phyloP scores from a whole-genome alignment of 2,888 invertebrate species.

The Agrotis puta region DNA sequence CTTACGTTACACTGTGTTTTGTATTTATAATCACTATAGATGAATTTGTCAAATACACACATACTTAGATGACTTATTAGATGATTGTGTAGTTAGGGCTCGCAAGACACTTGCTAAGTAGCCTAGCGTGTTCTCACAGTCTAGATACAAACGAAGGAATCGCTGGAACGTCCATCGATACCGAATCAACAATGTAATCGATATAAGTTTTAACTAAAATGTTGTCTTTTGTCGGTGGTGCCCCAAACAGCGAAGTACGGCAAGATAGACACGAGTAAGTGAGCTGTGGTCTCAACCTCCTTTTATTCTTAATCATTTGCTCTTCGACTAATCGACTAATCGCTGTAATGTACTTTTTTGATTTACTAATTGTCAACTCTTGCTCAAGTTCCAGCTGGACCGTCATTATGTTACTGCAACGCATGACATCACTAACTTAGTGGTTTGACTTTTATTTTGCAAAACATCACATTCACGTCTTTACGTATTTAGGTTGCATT shows the following conservation, averaged over 20 bases:
- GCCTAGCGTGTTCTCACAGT: conserved; percentile 56
- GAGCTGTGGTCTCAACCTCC: conserved; percentile 90
- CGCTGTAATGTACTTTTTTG: conserved; percentile 81
- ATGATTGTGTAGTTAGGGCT: conserved; percentile 56
- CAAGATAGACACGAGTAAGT: conserved; percentile 89
- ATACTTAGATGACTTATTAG: conserved; percentile 48
- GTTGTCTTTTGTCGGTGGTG: conserved; percentile 91
- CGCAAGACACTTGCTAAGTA: conserved; percentile 57
- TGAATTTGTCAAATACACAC: conserved; percentile 57
- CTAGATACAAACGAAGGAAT: conserved; percentile 59
- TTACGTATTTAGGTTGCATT: conserved; percentile 71
- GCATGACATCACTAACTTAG: conserved; percentile 84
- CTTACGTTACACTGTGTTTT: conserved; percentile 35
- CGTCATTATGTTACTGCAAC: conserved; percentile 76
- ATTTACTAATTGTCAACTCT: conserved; percentile 83
- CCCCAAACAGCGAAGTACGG: conserved; percentile 90
- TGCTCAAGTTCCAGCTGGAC: conserved; percentile 81
- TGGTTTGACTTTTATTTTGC: conserved; percentile 75
- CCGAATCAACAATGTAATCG: conserved; percentile 50
- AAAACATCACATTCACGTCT: conserved; percentile 65
- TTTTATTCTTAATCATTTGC: conserved; percentile 85
- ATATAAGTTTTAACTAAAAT: conserved; percentile 83
- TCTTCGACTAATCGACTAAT: conserved; percentile 89
- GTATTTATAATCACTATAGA: conserved; percentile 50
- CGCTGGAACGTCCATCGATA: conserved; percentile 65